Conservation (phyloP, 2,888 invertebrate genomes). For the Ichneumon xanthorius region DNA sequence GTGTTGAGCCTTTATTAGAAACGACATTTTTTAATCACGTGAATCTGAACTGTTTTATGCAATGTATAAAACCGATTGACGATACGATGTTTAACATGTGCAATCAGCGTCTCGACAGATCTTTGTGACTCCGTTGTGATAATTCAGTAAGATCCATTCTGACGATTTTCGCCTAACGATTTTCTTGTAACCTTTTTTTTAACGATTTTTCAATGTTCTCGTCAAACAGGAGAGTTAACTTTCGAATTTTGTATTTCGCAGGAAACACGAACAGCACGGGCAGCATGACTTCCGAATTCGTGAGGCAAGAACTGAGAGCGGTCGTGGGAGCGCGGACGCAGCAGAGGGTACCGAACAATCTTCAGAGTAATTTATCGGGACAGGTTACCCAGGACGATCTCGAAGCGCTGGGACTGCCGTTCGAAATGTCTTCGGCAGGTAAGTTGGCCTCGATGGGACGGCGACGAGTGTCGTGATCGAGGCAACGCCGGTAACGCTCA, state of each 20-base stretch:
- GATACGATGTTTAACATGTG: background rate
- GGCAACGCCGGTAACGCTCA: background rate
- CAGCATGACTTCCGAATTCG: slow-evolving; percentile 93
- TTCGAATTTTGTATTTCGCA: slow-evolving; percentile 81
- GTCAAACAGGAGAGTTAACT: background rate
- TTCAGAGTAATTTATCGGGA: slow-evolving; percentile 82
- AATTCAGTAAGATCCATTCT: background rate
- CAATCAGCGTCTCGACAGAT: background rate
- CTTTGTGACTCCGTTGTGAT: slow-evolving; percentile 11
- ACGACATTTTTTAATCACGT: slow-evolving; percentile 8
- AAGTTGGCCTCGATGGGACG: slow-evolving; percentile 78
- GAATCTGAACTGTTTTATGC: background rate
- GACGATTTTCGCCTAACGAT: slow-evolving; percentile 11
- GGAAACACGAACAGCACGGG: slow-evolving; percentile 86
- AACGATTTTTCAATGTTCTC: background rate
- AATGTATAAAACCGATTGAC: background rate
- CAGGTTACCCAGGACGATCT: slow-evolving; percentile 88
- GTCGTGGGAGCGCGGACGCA: slow-evolving; percentile 93
- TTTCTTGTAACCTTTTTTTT: slow-evolving; percentile 34
- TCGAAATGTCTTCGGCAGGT: slow-evolving; percentile 89
- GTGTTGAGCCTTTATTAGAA: slow-evolving; percentile 60
- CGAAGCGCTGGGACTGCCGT: slow-evolving; percentile 89
- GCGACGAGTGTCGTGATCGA: slow-evolving; percentile 1
- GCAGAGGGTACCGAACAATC: slow-evolving; percentile 84
- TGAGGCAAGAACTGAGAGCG: slow-evolving; percentile 95